Evolutionary conservation across 2,888 invertebrate genomes (phyloP).

Genomic region (Agrenia bidenticulata): DNA sequence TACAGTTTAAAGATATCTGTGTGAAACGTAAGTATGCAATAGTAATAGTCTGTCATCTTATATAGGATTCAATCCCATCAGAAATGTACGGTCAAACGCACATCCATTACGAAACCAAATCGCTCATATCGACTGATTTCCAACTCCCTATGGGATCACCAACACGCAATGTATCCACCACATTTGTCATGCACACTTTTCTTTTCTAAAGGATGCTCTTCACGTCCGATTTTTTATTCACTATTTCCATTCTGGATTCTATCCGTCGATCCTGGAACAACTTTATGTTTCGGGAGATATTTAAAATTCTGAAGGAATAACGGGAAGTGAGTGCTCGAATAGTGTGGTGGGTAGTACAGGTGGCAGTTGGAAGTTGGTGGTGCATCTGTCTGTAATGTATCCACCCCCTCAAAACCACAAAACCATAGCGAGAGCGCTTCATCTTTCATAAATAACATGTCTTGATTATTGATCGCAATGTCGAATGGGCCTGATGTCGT

Average conservation of each 20-base stretch:
- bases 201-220: background rate
- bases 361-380: too few relatives aligned
- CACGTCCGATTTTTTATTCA: constrained; percentile 5
- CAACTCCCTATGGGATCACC: constrained; percentile 26
- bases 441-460: too few relatives aligned
- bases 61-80: constrained; percentile 18
- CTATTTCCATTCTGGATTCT: background rate
- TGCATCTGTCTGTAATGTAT: too few relatives aligned
- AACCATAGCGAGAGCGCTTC: too few relatives aligned
- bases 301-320: too few relatives aligned
- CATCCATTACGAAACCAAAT: constrained; percentile 33
- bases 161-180: constrained; percentile 26
- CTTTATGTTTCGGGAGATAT: background rate
- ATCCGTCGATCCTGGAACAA: background rate
- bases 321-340: too few relatives aligned
- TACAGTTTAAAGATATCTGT: too few relatives aligned
- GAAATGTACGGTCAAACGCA: constrained; percentile 41
- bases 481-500: too few relatives aligned
- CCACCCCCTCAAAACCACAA: too few relatives aligned
- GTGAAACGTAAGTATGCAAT: background rate
- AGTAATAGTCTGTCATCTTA: background rate
- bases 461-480: too few relatives aligned
- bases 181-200: constrained; percentile 28
- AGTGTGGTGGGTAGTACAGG: too few relatives aligned
- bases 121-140: constrained; percentile 23